A percentile compares a stretch with the other conserved stretches of the same genome.
Evolutionary conservation across 2,888 invertebrate species (phyloP).

Genomic region (Ctenicera cuprea): DNA sequence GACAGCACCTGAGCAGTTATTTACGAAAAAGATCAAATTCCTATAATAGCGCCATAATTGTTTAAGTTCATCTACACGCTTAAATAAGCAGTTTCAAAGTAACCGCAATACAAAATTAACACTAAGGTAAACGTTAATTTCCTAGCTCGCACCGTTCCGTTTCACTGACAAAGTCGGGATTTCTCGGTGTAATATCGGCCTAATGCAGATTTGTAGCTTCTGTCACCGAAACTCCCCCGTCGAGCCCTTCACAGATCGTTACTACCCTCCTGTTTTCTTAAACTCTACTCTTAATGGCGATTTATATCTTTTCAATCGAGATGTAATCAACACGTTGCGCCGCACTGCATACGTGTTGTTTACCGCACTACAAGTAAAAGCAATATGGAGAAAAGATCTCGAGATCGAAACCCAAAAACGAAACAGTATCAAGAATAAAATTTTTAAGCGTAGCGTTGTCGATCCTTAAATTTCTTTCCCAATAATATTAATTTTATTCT

Average conservation of each 20-base stretch:
- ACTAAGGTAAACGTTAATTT: slow-evolving; percentile 48
- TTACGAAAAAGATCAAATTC: slow-evolving; percentile 43
- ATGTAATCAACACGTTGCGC: slow-evolving; percentile 53
- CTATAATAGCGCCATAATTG: slow-evolving; percentile 40
- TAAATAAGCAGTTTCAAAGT: slow-evolving; percentile 52
- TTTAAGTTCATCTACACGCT: slow-evolving; percentile 45
- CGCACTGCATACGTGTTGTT: slow-evolving; percentile 39
- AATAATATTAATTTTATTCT: too few relatives aligned
- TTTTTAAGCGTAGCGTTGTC: too few relatives aligned
- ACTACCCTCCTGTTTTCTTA: slow-evolving; percentile 54
- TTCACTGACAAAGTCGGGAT: slow-evolving; percentile 41
- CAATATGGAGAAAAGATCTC: too few relatives aligned
- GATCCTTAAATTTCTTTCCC: too few relatives aligned
- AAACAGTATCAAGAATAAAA: too few relatives aligned
- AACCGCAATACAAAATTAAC: slow-evolving; percentile 49
- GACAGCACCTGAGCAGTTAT: slow-evolving; percentile 23
- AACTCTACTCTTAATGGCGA: slow-evolving; percentile 59
- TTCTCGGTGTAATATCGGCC: slow-evolving; percentile 55
- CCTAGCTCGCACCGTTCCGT: slow-evolving; percentile 41
- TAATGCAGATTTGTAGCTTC: slow-evolving; percentile 60
- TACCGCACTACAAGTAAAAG: not conserved
- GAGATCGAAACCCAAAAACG: too few relatives aligned
- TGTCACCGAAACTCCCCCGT: slow-evolving; percentile 52
- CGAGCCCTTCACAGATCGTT: slow-evolving; percentile 50
- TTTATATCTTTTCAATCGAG: slow-evolving; percentile 62